Conservation (phyloP, 2,113 vertebrate genomes). For the Dinomys branickii region DNA sequence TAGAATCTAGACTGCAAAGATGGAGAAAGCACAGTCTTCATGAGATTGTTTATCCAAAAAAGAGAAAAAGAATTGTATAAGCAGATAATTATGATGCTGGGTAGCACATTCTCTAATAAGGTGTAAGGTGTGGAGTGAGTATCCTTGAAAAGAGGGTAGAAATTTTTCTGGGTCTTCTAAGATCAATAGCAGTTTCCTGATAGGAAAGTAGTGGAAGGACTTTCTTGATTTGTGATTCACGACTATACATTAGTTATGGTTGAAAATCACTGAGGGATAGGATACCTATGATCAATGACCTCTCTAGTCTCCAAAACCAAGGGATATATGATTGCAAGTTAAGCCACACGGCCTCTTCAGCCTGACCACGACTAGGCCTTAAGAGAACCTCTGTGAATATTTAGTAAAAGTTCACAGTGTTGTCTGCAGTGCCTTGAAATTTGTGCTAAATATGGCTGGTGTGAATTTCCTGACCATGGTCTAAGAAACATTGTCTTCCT, state of each 20-base stretch:
- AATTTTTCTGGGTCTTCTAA: neutral
- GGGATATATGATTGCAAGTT: neutral
- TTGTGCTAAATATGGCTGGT: neutral
- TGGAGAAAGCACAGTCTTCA: neutral
- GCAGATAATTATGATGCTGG: neutral
- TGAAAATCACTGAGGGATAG: neutral
- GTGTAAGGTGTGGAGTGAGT: neutral
- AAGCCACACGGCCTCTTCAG: neutral
- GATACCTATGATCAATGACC: neutral
- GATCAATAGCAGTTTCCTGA: too few species aligned
- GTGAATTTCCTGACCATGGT: neutral
- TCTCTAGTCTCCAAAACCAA: neutral
- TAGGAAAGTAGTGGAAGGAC: too few species aligned
- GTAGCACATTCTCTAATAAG: neutral
- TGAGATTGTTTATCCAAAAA: neutral
- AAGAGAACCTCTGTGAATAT: neutral
- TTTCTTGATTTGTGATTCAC: neutral
- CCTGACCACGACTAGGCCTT: neutral
- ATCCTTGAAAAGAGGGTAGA: rapidly evolving
- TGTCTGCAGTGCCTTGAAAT: neutral
- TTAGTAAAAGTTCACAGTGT: neutral
- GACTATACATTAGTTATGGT: rapidly evolving
- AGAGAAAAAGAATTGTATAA: neutral
- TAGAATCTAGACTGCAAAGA: neutral
- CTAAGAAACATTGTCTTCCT: neutral